phyloP scores from a whole-genome alignment of 2,113 vertebrate genomes.

The Emberiza fucata region DNA sequence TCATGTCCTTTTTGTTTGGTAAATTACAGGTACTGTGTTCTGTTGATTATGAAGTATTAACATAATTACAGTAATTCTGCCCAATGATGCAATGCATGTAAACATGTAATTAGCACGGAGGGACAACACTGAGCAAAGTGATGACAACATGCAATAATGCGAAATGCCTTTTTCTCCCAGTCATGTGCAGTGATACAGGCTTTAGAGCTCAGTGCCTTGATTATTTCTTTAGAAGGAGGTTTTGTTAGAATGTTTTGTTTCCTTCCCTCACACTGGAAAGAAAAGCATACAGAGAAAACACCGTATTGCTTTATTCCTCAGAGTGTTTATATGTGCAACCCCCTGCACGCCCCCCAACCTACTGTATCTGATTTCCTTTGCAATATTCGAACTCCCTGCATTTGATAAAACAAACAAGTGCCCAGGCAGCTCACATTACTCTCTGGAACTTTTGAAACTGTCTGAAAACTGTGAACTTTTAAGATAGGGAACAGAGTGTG shows the following conservation, averaged over 20 bases:
- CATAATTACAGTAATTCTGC: constrained; percentile 58
- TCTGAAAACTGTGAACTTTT: constrained; percentile 6
- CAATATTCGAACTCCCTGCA: not conserved
- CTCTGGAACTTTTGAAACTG: constrained; percentile 29
- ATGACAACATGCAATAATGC: constrained; percentile 36
- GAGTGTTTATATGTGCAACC: not conserved
- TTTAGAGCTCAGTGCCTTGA: not conserved
- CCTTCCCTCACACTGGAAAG: not conserved
- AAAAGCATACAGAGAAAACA: constrained; percentile 19
- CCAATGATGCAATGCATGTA: constrained; percentile 46
- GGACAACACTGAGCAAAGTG: constrained; percentile 23
- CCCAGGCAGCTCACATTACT: constrained; percentile 21
- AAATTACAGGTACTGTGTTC: constrained; percentile 56
- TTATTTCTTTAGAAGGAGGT: constrained; percentile 37
- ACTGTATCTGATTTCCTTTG: constrained; percentile 9
- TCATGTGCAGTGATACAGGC: not conserved
- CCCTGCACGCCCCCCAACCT: not conserved
- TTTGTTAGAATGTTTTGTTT: constrained; percentile 44
- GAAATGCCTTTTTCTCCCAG: not conserved
- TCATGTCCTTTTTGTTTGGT: constrained; percentile 35
- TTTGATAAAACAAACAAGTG: constrained; percentile 51
- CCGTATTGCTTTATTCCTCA: not conserved
- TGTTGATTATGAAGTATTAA: constrained; percentile 40
- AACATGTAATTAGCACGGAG: constrained; percentile 50
- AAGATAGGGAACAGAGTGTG: not conserved